These are phyloP conservation scores for Nysson spinosus DNA, from an alignment of 2,888 invertebrate genomes.

Conservation along the genomic window DNA sequence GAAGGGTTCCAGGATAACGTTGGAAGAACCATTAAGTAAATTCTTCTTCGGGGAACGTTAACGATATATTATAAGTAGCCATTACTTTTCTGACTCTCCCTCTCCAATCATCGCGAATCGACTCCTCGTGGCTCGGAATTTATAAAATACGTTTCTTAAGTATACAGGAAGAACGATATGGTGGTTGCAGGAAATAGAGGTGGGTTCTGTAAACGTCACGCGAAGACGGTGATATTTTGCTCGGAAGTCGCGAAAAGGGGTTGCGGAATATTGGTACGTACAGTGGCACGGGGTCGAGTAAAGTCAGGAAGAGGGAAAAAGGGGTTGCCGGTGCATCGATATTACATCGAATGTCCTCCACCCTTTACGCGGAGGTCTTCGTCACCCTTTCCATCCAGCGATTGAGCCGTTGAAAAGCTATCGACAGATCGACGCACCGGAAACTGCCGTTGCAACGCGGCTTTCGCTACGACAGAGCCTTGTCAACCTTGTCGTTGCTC, in stretches of 20 bases:
- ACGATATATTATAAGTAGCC: too few relatives aligned
- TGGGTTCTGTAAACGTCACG: conserved; percentile 28
- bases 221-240: conserved; percentile 39
- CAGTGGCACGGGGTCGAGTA: conserved; percentile 26
- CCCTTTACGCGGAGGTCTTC: conserved; percentile 4
- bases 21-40: too few relatives aligned
- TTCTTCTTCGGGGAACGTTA: too few relatives aligned
- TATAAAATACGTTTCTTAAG: not conserved
- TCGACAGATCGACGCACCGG: conserved; percentile 68
- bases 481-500: conserved; percentile 54
- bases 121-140: conserved; percentile 30
- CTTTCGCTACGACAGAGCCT: conserved; percentile 45
- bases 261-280: conserved; percentile 27
- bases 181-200: conserved; percentile 41
- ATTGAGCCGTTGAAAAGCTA: conserved; percentile 58
- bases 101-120: too few relatives aligned
- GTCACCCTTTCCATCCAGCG: conserved; percentile 28
- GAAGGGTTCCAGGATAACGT: too few relatives aligned
- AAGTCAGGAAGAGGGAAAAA: conserved; percentile 44
- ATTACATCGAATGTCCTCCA: conserved; percentile 26
- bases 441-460: conserved; percentile 54
- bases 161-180: conserved; percentile 17
- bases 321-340: conserved; percentile 48
- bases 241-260: conserved; percentile 25
- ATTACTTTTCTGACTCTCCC: too few relatives aligned